Evolutionary conservation across 2,113 vertebrate species (phyloP).

Genomic region (Sapajus apella): DNA sequence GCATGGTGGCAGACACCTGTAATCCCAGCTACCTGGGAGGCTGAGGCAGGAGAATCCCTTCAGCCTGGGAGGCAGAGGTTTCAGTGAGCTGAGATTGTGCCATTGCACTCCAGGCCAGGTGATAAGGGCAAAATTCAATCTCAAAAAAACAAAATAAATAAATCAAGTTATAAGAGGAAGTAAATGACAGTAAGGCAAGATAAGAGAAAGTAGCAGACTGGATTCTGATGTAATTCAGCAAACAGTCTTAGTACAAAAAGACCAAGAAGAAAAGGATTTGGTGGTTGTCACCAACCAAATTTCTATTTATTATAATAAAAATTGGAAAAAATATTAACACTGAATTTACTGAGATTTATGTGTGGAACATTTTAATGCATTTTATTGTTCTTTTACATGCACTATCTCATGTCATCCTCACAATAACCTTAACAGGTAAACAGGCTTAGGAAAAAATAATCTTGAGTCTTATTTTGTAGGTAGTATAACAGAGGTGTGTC

Average conservation of each 20-base stretch:
- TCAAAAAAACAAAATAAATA: background rate
- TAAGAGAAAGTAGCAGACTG: background rate
- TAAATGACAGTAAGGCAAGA: background rate
- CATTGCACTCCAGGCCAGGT: too few species aligned
- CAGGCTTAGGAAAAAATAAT: background rate
- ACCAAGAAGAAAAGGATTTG: background rate
- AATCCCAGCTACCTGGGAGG: too few species aligned
- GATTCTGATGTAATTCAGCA: background rate
- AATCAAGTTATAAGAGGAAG: background rate
- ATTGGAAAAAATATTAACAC: background rate
- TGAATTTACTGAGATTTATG: background rate
- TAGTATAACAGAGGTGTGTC: background rate
- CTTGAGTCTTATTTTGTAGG: background rate
- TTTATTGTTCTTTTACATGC: background rate
- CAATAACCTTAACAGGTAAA: background rate
- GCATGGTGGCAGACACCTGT: too few species aligned
- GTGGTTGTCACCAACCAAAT: background rate
- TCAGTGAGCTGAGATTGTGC: too few species aligned
- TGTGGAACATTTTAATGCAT: background rate
- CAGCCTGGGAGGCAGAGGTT: too few species aligned
- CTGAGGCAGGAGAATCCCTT: too few species aligned
- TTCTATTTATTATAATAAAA: constrained; percentile 28
- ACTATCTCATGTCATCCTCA: background rate
- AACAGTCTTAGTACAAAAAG: background rate
- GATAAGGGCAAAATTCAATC: too few species aligned